Percentiles rank a stretch among this genome's conserved stretches.
Evolutionary conservation across 2,113 vertebrate species (phyloP).

Genomic region (Callocephalon fimbriatum): DNA sequence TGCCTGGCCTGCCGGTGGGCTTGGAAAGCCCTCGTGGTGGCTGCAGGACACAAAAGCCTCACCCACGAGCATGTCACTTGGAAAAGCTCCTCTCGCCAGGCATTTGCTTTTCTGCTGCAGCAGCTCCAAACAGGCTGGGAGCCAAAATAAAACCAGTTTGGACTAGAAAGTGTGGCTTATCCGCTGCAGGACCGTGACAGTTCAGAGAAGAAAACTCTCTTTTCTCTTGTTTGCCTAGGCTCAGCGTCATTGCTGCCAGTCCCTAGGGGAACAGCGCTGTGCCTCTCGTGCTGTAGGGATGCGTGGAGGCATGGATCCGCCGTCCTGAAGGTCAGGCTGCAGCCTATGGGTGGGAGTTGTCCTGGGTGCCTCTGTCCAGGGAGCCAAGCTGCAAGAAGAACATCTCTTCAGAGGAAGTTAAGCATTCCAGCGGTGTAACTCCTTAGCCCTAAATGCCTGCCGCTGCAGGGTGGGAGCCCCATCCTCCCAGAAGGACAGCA

Average conservation of each 20-base stretch:
- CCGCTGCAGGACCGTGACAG: fast-evolving
- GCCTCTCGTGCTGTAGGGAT: not conserved
- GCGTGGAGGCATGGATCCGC: fast-evolving
- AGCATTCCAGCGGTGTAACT: not conserved
- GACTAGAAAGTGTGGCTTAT: not conserved
- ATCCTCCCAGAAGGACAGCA: not conserved
- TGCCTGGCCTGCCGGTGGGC: fast-evolving
- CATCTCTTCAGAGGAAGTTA: not conserved
- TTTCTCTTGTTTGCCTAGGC: fast-evolving
- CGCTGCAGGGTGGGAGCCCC: not conserved
- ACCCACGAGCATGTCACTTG: fast-evolving
- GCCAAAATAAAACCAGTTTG: not conserved
- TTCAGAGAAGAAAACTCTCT: not conserved
- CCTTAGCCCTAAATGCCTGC: not conserved
- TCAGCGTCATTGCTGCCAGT: fast-evolving
- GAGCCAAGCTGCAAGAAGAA: not conserved
- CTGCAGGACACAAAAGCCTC: not conserved
- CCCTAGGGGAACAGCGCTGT: fast-evolving
- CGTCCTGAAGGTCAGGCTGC: fast-evolving
- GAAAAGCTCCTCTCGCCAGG: not conserved
- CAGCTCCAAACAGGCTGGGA: not conserved
- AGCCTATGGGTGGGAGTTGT: not conserved
- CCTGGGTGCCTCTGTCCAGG: not conserved
- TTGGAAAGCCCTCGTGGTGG: not conserved
- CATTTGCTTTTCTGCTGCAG: not conserved